A percentile compares a stretch with the other conserved stretches of the same genome.
Evolutionary conservation across 2,888 invertebrate genomes (phyloP).

Genomic region (Drosophila percnosoma): DNA sequence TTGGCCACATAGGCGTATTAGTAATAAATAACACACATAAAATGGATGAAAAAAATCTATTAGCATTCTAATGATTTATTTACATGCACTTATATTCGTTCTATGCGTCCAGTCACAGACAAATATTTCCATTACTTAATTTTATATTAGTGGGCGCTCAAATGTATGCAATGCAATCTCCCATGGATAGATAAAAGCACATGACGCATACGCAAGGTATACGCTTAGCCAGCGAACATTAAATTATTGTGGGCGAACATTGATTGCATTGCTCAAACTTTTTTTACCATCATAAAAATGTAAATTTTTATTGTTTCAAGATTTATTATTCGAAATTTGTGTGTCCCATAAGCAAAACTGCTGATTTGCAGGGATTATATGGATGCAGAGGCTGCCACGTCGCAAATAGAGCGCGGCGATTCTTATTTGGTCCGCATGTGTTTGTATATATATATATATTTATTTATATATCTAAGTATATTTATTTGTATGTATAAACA

Average conservation of each 20-base stretch:
- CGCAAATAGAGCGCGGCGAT: conserved; percentile 41
- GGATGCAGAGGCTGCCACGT: conserved; percentile 16
- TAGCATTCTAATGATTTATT: conserved; percentile 66
- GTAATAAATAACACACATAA: conserved; percentile 33
- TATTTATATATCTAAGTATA: neutral
- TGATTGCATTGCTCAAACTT: conserved; percentile 55
- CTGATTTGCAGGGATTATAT: conserved; percentile 67
- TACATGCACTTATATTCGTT: conserved; percentile 31
- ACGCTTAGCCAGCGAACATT: conserved; percentile 14
- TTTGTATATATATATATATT: conserved; percentile 22
- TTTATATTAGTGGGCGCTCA: conserved; percentile 7
- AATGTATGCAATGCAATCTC: conserved; percentile 53
- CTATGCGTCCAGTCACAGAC: conserved; percentile 9
- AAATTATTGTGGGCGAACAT: conserved; percentile 36
- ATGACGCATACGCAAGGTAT: conserved; percentile 53
- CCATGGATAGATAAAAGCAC: conserved; percentile 11
- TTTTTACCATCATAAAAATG: conserved; percentile 64
- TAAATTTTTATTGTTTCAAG: conserved; percentile 75
- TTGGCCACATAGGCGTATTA: conserved; percentile 20
- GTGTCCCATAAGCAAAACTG: conserved; percentile 60
- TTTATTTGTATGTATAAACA: neutral
- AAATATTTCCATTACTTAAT: conserved; percentile 18
- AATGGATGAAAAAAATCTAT: conserved; percentile 52
- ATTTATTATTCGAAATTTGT: conserved; percentile 66
- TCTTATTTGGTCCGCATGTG: conserved; percentile 21